A percentile compares a stretch with the other conserved stretches of the same genome.
phyloP scores from a whole-genome alignment of 1,140 invertebrate genomes.

The Drosophila rufa region DNA sequence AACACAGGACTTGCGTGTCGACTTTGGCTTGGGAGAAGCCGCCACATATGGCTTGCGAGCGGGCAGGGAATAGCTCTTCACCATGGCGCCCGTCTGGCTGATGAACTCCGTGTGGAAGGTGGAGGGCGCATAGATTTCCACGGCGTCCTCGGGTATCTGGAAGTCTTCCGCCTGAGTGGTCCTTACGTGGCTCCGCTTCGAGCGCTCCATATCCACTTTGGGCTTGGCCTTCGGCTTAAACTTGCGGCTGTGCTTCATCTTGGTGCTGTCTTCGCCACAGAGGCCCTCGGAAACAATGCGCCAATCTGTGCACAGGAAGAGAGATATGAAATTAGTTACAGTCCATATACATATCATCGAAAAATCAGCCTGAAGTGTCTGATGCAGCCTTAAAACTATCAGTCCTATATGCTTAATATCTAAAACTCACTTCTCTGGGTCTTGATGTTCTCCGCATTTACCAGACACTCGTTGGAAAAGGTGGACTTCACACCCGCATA shows the following conservation, averaged over 20 bases:
- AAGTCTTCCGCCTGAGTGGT: conserved; percentile 61
- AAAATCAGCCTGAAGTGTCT: neutral
- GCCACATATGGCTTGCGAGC: conserved; percentile 50
- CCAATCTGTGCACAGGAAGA: conserved; percentile 59
- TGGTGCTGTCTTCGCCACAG: conserved; percentile 77
- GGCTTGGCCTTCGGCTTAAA: conserved; percentile 60
- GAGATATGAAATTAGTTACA: neutral
- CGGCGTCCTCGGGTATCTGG: conserved; percentile 63
- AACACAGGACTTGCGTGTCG: conserved; percentile 51
- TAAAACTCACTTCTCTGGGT: conserved; percentile 57
- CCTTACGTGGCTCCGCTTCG: conserved; percentile 54
- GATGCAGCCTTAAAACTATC: too few relatives aligned
- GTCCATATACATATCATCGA: neutral
- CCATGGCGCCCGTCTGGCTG: conserved; percentile 66
- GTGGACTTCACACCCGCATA: conserved; percentile 78
- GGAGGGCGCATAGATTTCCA: conserved; percentile 70
- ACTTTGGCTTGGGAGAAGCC: conserved; percentile 9
- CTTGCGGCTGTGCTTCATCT: conserved; percentile 72
- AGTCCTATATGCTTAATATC: too few relatives aligned
- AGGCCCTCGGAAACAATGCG: conserved; percentile 72
- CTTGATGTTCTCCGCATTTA: conserved; percentile 75
- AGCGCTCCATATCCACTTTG: conserved; percentile 55
- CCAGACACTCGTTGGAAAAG: conserved; percentile 76
- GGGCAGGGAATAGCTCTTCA: conserved; percentile 71
- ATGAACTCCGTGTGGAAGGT: conserved; percentile 76